Base-by-base conservation (phyloP, 2,888 invertebrate species). In the Dinocampus coccinellae region DNA sequence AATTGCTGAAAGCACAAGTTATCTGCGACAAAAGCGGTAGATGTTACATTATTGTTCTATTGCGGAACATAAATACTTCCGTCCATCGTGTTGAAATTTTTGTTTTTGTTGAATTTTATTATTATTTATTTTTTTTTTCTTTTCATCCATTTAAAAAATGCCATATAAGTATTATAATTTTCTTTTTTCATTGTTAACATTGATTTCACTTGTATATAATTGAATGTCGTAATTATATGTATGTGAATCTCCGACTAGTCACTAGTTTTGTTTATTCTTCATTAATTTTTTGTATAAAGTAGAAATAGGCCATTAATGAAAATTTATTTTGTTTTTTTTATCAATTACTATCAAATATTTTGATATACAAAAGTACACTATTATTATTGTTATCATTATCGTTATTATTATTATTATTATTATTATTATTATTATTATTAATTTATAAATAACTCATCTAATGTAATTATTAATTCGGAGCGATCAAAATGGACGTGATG, bases 281-380 rank as follows among this genome's bases (percentile, higher is more conserved):
- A 58, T 34, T 66, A 63, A 69, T 65, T 72, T 74, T 58, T 62
- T 53, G 62, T 71, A 73, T 70, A 74, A 75, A 75, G 74, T 72
- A 74, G 22, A 24, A 24, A 22, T 61, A 39, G 2, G 13, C n/a
- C 13, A 20, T 47, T 47, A n/a, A 4, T 16, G 7, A 7, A 47
- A 13, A 11, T 39, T 39, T n/a, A n/a, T 39, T 3, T 11, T 36
- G 2, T 36, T 39, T 39, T 39, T 39, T 39, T 39, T 2, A 39
- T 3, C 2, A 13, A 20, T 47, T 2, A 3, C 16, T n/a, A n/a
- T n/a, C 3, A 16, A 16, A 36, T 36, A 60, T 42, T 20, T 63
- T 63, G 13, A 16, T 11, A 42, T 47, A 33, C 9, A 39, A 33
- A 68, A 61, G 61, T 68, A 53, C 34, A 53, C 4, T 52, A 52